Conservation (phyloP, 2,113 vertebrate genomes). For the Nematolebias whitei region DNA sequence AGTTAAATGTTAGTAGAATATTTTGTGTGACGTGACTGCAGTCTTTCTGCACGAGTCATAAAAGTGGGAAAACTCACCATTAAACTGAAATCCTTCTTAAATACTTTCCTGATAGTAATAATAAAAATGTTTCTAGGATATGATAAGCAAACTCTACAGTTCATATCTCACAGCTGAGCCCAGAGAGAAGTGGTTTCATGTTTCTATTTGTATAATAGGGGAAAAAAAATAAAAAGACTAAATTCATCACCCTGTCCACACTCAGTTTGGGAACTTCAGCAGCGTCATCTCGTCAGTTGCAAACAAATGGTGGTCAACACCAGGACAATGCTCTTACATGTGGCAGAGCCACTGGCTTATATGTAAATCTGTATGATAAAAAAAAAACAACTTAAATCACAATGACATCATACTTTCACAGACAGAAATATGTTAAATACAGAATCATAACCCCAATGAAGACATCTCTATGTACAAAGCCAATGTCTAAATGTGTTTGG, state of each 20-base stretch:
- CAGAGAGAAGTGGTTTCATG: conserved; percentile 27
- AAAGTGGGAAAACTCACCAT: neutral
- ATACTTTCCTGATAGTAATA: conserved; percentile 19
- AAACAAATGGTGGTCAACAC: conserved; percentile 63
- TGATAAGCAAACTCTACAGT: conserved; percentile 3
- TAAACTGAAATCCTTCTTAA: conserved; percentile 22
- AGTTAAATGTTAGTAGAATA: conserved; percentile 51
- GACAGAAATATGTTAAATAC: conserved; percentile 63
- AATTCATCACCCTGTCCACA: conserved; percentile 14
- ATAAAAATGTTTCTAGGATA: conserved; percentile 3
- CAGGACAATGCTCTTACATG: conserved; percentile 21
- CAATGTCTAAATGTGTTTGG: conserved; percentile 52
- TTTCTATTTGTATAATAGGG: conserved; percentile 20
- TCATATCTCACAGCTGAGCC: conserved; percentile 6
- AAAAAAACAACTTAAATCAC: conserved; percentile 47
- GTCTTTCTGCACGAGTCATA: conserved; percentile 34
- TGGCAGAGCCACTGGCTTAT: conserved; percentile 44
- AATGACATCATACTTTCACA: conserved; percentile 57
- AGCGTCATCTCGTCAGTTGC: conserved; percentile 48
- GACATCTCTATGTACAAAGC: conserved; percentile 70
- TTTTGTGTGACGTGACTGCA: conserved; percentile 29
- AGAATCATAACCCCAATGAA: conserved; percentile 63
- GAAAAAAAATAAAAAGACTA: no score
- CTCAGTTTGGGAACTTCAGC: conserved; percentile 53
- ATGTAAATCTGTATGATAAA: conserved; percentile 43